A percentile compares a stretch with the other conserved stretches of the same genome.
These are phyloP conservation scores for Lutjanus campechanus DNA, from an alignment of 2,797 vertebrate genomes.

Conservation along the genomic window DNA sequence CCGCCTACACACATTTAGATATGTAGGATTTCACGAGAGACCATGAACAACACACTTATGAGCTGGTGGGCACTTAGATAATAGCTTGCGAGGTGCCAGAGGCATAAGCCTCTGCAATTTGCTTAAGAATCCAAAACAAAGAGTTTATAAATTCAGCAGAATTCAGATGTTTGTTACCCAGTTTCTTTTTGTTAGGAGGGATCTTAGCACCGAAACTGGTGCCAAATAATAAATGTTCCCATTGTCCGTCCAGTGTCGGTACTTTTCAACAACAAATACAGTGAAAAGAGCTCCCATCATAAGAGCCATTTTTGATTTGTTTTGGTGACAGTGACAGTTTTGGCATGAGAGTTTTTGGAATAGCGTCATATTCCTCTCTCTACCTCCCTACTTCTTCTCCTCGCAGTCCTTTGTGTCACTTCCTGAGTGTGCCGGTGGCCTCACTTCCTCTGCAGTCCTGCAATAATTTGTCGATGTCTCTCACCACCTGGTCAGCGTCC, in stretches of 20 bases:
- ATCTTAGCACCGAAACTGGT: constrained; percentile 60
- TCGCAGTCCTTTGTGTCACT: constrained; percentile 84
- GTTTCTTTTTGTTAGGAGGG: constrained; percentile 75
- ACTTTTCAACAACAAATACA: constrained; percentile 74
- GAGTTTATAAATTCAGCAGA: constrained; percentile 83
- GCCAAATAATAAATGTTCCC: constrained; percentile 62
- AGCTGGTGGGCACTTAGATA: constrained; percentile 99
- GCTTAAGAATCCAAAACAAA: constrained; percentile 88
- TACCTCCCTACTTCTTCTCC: constrained; percentile 32
- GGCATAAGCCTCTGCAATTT: constrained; percentile 91
- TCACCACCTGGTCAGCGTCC: constrained; percentile 97
- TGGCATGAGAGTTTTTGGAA: constrained; percentile 73
- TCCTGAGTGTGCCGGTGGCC: constrained; percentile 92
- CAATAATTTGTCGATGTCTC: constrained; percentile 99
- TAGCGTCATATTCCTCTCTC: constrained; percentile 70
- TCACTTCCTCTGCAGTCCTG: constrained; percentile 98
- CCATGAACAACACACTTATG: constrained; percentile 93
- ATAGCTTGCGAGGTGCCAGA: constrained; percentile 94
- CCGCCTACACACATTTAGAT: constrained; percentile 76
- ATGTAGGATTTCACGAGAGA: constrained; percentile 86
- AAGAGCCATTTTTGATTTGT: constrained; percentile 72
- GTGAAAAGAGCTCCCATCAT: constrained; percentile 67
- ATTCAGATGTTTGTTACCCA: constrained; percentile 68
- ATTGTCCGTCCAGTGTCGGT: constrained; percentile 57
- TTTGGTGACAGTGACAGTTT: constrained; percentile 82